These are phyloP conservation scores for Biston stratarius DNA, from an alignment of 2,888 invertebrate species.

Conservation along the genomic window DNA sequence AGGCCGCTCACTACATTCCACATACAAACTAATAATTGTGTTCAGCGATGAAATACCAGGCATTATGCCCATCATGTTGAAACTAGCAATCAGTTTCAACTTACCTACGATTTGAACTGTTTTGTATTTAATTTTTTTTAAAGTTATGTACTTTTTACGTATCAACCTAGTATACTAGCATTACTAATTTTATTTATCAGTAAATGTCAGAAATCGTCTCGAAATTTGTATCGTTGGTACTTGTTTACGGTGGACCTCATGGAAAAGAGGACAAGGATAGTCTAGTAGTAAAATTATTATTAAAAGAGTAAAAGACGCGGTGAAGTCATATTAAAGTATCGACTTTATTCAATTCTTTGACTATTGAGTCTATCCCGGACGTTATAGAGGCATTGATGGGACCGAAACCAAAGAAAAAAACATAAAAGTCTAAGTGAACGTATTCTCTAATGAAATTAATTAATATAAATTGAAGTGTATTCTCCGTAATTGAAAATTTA, in stretches of 20 bases:
- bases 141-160: neutral
- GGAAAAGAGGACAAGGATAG: neutral
- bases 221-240: neutral
- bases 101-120: neutral
- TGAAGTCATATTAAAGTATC: no score
- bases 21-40: slow-evolving; percentile 13
- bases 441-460: no score
- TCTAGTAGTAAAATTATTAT: no score
- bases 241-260: no score
- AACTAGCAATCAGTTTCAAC: slow-evolving; percentile 15
- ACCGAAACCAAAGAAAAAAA: no score
- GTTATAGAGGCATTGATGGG: no score
- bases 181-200: neutral
- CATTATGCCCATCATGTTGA: slow-evolving; percentile 21
- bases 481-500: no score
- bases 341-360: no score
- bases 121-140: neutral
- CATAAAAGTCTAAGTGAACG: no score
- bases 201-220: neutral
- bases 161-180: neutral
- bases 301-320: no score
- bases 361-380: no score
- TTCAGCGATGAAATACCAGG: slow-evolving; percentile 2
- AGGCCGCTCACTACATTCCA: slow-evolving; percentile 1
- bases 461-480: no score